These are phyloP conservation scores for Casuarius casuarius DNA, from an alignment of 2,113 vertebrate genomes.

Conservation along the genomic window DNA sequence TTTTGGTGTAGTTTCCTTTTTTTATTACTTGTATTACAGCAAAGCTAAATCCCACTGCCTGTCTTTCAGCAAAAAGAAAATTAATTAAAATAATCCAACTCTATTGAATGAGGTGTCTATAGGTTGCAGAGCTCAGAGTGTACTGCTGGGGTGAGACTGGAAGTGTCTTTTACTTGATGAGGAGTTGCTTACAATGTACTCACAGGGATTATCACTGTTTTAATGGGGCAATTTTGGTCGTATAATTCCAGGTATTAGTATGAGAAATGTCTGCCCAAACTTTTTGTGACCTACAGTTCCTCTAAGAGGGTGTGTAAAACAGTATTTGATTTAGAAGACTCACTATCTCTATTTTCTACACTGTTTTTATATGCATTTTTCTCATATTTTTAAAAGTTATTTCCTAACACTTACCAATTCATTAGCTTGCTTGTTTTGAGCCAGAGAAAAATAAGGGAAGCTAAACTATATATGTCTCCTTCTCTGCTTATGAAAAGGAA, in stretches of 20 bases:
- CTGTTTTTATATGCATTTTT: neutral
- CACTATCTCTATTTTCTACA: neutral
- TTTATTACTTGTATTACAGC: neutral
- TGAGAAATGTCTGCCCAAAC: neutral
- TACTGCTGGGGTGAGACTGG: neutral
- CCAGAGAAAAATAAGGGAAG: neutral
- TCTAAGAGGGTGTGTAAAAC: neutral
- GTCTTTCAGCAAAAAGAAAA: neutral
- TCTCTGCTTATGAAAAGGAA: neutral
- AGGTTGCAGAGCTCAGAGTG: neutral
- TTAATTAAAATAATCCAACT: neutral
- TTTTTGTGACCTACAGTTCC: neutral
- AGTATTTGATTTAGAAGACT: neutral
- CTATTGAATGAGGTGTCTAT: neutral
- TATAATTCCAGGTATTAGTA: too few species aligned
- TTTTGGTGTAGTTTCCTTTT: neutral
- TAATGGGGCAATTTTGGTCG: neutral
- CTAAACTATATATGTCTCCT: neutral
- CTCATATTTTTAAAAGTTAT: neutral
- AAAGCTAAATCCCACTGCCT: neutral
- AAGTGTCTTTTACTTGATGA: neutral
- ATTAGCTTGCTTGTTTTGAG: constrained; percentile 33
- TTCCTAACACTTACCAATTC: neutral
- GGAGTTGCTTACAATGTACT: neutral
- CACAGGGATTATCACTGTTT: neutral